Percentiles rank a stretch among this genome's conserved stretches.
Evolutionary conservation across 2,113 vertebrate species (phyloP).

Genomic region (Crotalus horridus): DNA sequence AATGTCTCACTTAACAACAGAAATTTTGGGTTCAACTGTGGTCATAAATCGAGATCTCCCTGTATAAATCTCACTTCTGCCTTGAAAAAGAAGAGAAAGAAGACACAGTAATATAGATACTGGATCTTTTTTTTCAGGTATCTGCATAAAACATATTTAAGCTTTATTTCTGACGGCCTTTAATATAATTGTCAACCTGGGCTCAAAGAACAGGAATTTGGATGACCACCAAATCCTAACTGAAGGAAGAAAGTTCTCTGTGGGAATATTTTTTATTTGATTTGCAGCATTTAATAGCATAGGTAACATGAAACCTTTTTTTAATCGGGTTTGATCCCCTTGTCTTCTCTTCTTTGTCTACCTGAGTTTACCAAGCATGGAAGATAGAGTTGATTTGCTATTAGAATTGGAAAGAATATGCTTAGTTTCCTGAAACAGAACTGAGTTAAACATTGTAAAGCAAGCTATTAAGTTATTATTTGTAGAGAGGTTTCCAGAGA

Average conservation of each 20-base stretch:
- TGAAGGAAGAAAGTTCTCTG: background rate
- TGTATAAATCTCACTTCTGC: background rate
- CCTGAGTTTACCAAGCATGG: background rate
- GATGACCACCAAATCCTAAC: background rate
- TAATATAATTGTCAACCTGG: background rate
- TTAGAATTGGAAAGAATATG: background rate
- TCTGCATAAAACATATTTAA: background rate
- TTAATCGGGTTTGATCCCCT: background rate
- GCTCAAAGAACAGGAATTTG: background rate
- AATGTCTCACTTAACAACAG: background rate
- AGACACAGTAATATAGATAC: background rate
- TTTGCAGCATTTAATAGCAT: background rate
- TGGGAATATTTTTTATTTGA: background rate
- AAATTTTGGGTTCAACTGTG: background rate
- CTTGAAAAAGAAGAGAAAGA: background rate
- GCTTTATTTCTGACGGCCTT: background rate
- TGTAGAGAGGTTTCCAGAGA: background rate
- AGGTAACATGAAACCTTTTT: background rate
- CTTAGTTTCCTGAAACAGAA: background rate
- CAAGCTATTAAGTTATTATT: background rate
- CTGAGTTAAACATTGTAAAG: background rate
- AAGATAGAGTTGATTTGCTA: background rate
- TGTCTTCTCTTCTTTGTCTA: background rate
- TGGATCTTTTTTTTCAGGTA: background rate
- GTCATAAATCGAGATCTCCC: background rate